A percentile compares a stretch with the other conserved stretches of the same genome.
These are phyloP conservation scores for Chunga burmeisteri DNA, from an alignment of 2,113 vertebrate species.

Conservation along the genomic window DNA sequence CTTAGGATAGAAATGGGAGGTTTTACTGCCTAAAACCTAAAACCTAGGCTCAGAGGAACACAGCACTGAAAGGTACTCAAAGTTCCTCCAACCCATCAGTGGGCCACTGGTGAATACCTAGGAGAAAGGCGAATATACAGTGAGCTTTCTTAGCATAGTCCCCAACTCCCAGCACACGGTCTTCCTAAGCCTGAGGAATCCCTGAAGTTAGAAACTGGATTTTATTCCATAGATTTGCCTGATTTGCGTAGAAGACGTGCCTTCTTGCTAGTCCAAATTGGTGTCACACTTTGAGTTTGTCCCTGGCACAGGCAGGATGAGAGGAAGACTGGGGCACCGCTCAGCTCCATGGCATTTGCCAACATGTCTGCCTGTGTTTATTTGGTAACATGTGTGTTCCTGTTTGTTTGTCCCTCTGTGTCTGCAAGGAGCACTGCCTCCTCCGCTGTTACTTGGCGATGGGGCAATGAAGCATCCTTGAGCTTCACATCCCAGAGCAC, in stretches of 20 bases:
- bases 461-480: neutral
- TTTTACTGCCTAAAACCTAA: neutral
- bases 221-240: neutral
- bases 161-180: neutral
- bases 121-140: neutral
- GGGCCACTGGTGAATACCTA: neutral
- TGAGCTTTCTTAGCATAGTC: neutral
- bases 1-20: neutral
- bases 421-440: neutral
- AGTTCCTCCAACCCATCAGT: neutral
- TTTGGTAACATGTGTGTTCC: fast-evolving
- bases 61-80: neutral
- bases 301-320: neutral
- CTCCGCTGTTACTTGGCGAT: neutral
- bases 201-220: neutral
- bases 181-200: neutral
- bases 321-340: neutral
- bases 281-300: neutral
- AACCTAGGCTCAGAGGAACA: neutral
- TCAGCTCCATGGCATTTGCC: neutral
- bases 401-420: neutral
- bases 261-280: neutral
- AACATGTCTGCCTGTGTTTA: neutral
- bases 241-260: neutral
- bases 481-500: neutral